Evolutionary conservation across 92 coral and sea anemone species (phyloP).

Genomic region (Anthopleura xanthogrammica): DNA sequence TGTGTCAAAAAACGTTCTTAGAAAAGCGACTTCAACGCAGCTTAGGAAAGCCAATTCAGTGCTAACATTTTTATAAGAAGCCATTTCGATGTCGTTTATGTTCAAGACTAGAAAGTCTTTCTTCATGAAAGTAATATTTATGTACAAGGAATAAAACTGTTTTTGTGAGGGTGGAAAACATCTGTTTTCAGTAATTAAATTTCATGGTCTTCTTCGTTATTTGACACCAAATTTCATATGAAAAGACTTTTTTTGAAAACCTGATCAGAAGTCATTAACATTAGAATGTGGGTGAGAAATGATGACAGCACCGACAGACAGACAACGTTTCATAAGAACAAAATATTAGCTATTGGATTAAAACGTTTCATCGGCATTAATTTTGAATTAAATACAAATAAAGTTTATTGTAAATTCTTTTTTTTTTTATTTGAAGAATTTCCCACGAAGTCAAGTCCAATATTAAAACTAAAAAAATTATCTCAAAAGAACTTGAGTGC

Average conservation of each 20-base stretch:
- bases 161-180: not conserved
- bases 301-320: not conserved
- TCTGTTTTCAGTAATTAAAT: not conserved
- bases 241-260: not conserved
- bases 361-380: not conserved
- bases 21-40: not conserved
- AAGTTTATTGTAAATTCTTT: too few species aligned
- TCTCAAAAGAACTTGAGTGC: too few species aligned
- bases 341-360: too few species aligned
- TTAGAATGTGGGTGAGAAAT: not conserved
- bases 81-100: not conserved
- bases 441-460: too few species aligned
- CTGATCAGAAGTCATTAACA: not conserved
- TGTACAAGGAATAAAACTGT: not conserved
- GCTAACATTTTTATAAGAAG: not conserved
- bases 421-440: too few species aligned
- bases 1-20: not conserved
- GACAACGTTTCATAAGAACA: not conserved
- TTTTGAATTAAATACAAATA: not conserved
- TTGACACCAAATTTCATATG: not conserved
- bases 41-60: not conserved
- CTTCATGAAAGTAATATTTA: not conserved
- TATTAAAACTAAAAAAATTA: too few species aligned
- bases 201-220: not conserved
- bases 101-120: not conserved